phyloP scores from a whole-genome alignment of 2,888 invertebrate species.

The Fragum whitleyi region DNA sequence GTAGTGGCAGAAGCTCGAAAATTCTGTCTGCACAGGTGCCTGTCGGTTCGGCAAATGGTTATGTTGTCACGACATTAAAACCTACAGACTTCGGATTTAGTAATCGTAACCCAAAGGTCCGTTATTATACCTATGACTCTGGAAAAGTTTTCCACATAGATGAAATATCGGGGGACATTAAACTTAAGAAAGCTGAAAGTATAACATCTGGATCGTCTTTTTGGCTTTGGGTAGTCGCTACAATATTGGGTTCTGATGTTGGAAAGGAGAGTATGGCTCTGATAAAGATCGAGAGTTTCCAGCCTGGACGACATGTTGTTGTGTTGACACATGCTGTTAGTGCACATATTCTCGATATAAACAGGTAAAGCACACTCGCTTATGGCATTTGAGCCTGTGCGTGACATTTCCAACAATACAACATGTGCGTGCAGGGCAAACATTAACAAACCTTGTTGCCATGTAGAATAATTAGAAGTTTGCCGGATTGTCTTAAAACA shows the following conservation, averaged over 20 bases:
- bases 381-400: too few relatives aligned
- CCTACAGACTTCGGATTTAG: conserved; percentile 61
- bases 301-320: conserved; percentile 58
- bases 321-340: conserved; percentile 61
- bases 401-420: neutral
- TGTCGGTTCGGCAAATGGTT: conserved; percentile 46
- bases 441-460: too few relatives aligned
- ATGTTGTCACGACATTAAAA: conserved; percentile 57
- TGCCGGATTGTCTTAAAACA: too few relatives aligned
- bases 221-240: conserved; percentile 57
- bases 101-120: conserved; percentile 38
- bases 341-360: conserved; percentile 49
- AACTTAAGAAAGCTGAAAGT: conserved; percentile 36
- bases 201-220: conserved; percentile 44
- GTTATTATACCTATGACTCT: conserved; percentile 47
- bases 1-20: conserved; percentile 26
- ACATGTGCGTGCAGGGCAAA: too few relatives aligned
- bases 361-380: too few relatives aligned
- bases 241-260: conserved; percentile 23
- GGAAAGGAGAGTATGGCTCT: conserved; percentile 54
- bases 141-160: conserved; percentile 60
- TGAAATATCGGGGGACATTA: conserved; percentile 64
- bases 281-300: conserved; percentile 63
- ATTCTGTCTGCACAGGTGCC: conserved; percentile 65
- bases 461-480: too few relatives aligned